Evolutionary conservation across 2,888 invertebrate species (phyloP), one percentile per base, ranked within the genome.

Genomic region (Nomada fabriciana): DNA sequence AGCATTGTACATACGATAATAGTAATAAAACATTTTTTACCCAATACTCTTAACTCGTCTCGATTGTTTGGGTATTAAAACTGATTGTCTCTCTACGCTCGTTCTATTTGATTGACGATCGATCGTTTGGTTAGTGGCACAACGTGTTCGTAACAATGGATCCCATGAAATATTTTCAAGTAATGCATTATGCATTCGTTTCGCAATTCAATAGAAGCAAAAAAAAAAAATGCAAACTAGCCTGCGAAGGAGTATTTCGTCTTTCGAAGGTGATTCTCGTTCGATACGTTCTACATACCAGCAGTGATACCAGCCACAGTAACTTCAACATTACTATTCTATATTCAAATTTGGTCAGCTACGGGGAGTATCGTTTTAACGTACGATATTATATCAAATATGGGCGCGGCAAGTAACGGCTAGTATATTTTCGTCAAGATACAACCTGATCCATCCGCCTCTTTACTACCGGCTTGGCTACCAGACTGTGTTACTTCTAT

Each of bases 141-240:
- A 57, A 55, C 61, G 71, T 78, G 79, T 84, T 67, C 59, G 25
- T 75, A 76, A 75, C 75, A 77, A 74, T 47, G 71, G 50, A 50
- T 52, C 36, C 61, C 57, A 72, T 78, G 79, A 85, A 84, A 85
- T 81, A 81, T 76, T 80, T 80, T 68, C 77, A 50, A 57, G 69
- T 72, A 60, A 87, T 87, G 82, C 76, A 87, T 87, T 86, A 87
- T 87, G 78, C 75, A 87, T 84, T 63, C 74, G n/a, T 55, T 72
- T 65, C 50, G 80, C 64, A 70, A 77, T 88, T 80, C 76, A 70
- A 88, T 82, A 79, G 36, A 7, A 36, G 79, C 50, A 74, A 81
- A 85, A 85, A 85, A 85, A 63, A 65, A 85, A 80, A 36, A 36
- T 36, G 36, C 1, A 36, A 36, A 36, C 36, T 79, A 86, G 75